Evolutionary conservation across 2,113 vertebrate genomes (phyloP).

Genomic region (Ondatra zibethicus): DNA sequence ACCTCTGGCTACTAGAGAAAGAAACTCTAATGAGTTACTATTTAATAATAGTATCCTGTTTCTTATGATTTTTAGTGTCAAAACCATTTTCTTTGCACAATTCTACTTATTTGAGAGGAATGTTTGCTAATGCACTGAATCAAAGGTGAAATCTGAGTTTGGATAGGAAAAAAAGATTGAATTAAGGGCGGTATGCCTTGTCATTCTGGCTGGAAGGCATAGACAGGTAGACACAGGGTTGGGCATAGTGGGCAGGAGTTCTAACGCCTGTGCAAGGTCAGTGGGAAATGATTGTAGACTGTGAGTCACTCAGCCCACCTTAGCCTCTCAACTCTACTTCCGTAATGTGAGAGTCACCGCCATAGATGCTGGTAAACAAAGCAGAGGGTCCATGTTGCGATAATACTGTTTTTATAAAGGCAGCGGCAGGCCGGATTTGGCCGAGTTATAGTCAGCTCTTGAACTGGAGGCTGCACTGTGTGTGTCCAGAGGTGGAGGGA

Average conservation of each 20-base stretch:
- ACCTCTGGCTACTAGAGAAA: neutral
- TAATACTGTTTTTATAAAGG: neutral
- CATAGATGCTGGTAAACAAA: neutral
- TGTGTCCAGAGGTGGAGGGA: neutral
- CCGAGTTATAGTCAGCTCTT: neutral
- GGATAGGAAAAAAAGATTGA: neutral
- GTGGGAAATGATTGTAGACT: neutral
- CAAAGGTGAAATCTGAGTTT: constrained; percentile 14
- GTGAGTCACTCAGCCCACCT: neutral
- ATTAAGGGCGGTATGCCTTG: neutral
- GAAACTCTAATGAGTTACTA: neutral
- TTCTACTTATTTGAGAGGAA: neutral
- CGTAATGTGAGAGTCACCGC: neutral
- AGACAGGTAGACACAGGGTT: neutral
- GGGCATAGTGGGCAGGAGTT: neutral
- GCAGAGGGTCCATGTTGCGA: neutral
- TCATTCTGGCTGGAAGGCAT: neutral
- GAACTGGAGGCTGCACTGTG: neutral
- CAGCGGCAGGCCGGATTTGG: neutral
- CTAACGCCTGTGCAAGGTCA: neutral
- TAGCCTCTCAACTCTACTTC: neutral
- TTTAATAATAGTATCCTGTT: neutral
- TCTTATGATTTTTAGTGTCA: constrained; percentile 9
- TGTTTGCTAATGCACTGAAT: neutral
- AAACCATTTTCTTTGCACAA: constrained; percentile 10